These are phyloP conservation scores for Carassius carassius DNA, from an alignment of 2,113 vertebrate genomes.

Conservation along the genomic window DNA sequence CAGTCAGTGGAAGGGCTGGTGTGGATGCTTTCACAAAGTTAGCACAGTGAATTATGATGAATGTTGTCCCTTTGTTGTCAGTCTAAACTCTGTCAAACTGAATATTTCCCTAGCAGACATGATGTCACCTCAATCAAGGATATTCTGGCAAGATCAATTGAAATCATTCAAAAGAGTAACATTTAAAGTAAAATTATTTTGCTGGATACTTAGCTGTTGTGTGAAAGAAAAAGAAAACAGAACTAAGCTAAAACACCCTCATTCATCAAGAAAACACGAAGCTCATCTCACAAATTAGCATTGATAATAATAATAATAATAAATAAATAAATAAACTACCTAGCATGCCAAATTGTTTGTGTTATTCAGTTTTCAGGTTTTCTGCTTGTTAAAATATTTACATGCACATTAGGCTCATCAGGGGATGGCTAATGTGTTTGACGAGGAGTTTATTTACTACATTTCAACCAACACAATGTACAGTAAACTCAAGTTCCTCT, in stretches of 20 bases:
- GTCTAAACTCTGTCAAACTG: background rate
- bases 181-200: background rate
- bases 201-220: background rate
- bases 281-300: background rate
- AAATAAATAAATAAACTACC: too few species aligned
- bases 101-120: background rate
- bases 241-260: background rate
- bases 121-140: background rate
- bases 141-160: background rate
- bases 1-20: background rate
- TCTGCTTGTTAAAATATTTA: too few species aligned
- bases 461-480: background rate
- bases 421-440: too few species aligned
- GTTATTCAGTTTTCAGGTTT: too few species aligned
- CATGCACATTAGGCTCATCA: too few species aligned
- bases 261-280: background rate
- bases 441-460: too few species aligned
- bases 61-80: background rate
- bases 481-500: background rate
- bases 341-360: too few species aligned
- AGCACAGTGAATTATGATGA: background rate
- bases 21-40: slow-evolving; percentile 1
- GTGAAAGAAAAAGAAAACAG: too few species aligned
- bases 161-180: background rate
- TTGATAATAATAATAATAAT: background rate